Percentiles rank a stretch among this genome's conserved stretches.
These are phyloP conservation scores for Polypedilum vanderplanki DNA, from an alignment of 1,140 invertebrate species.

Conservation along the genomic window DNA sequence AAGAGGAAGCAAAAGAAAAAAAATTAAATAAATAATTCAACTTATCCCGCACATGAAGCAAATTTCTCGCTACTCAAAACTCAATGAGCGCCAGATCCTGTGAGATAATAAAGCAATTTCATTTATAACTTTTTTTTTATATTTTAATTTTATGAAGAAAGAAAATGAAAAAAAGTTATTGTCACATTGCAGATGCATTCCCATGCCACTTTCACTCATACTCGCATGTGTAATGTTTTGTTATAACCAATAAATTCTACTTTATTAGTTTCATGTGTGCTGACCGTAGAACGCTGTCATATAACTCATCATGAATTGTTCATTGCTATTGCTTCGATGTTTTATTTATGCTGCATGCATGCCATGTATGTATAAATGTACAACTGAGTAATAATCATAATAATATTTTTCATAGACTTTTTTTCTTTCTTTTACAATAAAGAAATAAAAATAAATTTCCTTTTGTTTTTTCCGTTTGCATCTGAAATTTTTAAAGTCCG, in stretches of 20 bases:
- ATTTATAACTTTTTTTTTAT: background rate
- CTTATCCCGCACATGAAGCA: too few species aligned
- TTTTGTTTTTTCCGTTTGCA: too few species aligned
- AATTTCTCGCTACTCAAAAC: background rate
- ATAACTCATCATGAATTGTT: background rate
- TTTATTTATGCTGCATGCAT: background rate
- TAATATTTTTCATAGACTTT: too few species aligned
- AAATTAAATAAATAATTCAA: too few species aligned
- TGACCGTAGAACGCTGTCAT: slow-evolving; percentile 16
- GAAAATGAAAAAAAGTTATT: background rate
- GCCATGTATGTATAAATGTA: too few species aligned
- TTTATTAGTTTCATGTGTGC: slow-evolving; percentile 13
- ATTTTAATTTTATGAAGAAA: background rate
- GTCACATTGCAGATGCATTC: background rate
- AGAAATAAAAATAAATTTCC: too few species aligned
- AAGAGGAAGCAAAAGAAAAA: too few species aligned
- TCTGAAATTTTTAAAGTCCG: too few species aligned
- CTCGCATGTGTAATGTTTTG: background rate
- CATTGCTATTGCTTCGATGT: too few species aligned
- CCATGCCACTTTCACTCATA: background rate
- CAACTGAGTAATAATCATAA: too few species aligned
- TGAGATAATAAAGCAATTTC: slow-evolving; percentile 19
- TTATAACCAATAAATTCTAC: slow-evolving; percentile 19
- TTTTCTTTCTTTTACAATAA: too few species aligned
- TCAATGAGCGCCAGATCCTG: slow-evolving; percentile 16